Percentiles rank a stretch among this genome's conserved stretches.
Conservation (phyloP, 2,113 vertebrate species). For the Pygoscelis antarcticus region DNA sequence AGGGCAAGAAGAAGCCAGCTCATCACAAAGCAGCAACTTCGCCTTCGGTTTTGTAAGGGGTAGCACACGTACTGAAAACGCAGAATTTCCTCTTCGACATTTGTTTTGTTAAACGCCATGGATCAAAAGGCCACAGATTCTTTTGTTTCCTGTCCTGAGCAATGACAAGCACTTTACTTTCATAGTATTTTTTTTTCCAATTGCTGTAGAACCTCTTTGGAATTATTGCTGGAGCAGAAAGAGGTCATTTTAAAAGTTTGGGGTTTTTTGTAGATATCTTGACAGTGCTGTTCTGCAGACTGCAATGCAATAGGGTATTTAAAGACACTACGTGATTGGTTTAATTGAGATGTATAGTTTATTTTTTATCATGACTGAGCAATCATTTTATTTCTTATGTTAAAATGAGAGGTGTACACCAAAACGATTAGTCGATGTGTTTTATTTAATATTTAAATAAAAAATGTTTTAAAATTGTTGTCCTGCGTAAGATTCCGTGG, state of each 20-base stretch:
- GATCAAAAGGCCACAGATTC: constrained; percentile 69
- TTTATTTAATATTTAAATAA: constrained; percentile 88
- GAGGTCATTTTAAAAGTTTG: constrained; percentile 48
- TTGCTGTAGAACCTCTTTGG: constrained; percentile 68
- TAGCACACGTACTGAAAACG: not conserved
- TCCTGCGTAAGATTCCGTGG: not conserved
- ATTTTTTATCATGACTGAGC: constrained; percentile 76
- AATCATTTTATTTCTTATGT: constrained; percentile 77
- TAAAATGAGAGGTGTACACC: constrained; percentile 76
- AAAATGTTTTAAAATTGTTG: constrained; percentile 64
- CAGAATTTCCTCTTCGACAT: not conserved
- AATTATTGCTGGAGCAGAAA: constrained; percentile 53
- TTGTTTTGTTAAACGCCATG: constrained; percentile 29
- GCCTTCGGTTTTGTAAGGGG: constrained; percentile 37
- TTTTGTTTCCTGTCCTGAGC: constrained; percentile 65
- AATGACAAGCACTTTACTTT: constrained; percentile 80
- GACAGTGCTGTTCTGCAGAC: constrained; percentile 57
- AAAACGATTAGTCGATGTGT: constrained; percentile 76
- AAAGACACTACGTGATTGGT: constrained; percentile 67
- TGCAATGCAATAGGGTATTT: constrained; percentile 65
- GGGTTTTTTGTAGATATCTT: constrained; percentile 17
- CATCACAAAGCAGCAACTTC: constrained; percentile 1
- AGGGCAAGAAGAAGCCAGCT: not conserved
- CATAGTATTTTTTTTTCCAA: constrained; percentile 30
- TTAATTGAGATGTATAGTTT: constrained; percentile 71